Evolutionary conservation across 2,113 vertebrate genomes (phyloP).

Genomic region (Onychostoma macrolepis): DNA sequence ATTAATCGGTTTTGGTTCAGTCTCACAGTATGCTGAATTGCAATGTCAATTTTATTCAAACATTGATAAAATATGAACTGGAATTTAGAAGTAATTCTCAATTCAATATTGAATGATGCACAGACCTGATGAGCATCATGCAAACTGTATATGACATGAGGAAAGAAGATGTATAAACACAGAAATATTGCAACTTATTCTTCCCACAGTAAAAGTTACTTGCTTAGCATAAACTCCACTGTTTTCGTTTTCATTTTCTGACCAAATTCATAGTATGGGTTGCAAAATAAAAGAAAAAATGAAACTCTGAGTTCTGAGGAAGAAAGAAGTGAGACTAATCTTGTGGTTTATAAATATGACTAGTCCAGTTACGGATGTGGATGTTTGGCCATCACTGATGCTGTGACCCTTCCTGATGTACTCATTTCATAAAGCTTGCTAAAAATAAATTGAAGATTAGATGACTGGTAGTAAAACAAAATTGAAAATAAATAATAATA

Average conservation of each 20-base stretch:
- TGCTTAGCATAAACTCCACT: too few species aligned
- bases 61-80: not conserved
- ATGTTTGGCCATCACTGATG: not conserved
- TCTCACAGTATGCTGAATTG: not conserved
- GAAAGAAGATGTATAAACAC: not conserved
- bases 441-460: not conserved
- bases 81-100: too few species aligned
- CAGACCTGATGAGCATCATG: not conserved
- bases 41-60: not conserved
- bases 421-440: not conserved
- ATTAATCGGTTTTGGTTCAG: not conserved
- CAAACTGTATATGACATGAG: not conserved
- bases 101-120: not conserved
- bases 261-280: not conserved
- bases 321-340: slow-evolving; percentile 19
- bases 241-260: not conserved
- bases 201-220: not conserved
- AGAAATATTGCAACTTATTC: not conserved
- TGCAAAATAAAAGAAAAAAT: not conserved
- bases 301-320: not conserved
- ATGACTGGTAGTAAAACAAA: not conserved
- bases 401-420: not conserved
- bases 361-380: not conserved
- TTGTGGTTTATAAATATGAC: not conserved
- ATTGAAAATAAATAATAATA: too few species aligned